phyloP scores from a whole-genome alignment of 2,888 invertebrate species.

The Sinodicranocentrus sp. region DNA sequence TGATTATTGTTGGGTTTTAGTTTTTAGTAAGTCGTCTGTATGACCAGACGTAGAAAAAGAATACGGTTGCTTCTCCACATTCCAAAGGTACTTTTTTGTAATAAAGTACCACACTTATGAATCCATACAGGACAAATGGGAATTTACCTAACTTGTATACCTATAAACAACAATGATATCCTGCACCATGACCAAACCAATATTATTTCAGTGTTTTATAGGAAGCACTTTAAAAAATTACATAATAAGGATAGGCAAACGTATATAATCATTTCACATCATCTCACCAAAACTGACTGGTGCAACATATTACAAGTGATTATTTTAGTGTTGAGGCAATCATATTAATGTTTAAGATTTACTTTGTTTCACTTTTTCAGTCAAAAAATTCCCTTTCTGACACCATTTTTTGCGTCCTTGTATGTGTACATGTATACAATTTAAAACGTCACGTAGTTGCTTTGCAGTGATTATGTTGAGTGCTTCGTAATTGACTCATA shows the following conservation, averaged over 20 bases:
- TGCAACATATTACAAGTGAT: constrained; percentile 2
- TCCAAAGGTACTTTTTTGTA: constrained; percentile 20
- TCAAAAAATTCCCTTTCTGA: background rate
- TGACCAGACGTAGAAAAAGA: constrained; percentile 33
- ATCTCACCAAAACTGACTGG: background rate
- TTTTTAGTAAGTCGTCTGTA: constrained; percentile 40
- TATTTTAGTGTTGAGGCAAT: constrained; percentile 13
- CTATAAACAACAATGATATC: constrained; percentile 38
- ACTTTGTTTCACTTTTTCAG: constrained; percentile 3
- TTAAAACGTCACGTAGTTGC: constrained; percentile 44
- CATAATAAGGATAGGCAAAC: background rate
- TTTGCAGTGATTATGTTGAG: constrained; percentile 73
- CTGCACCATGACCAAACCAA: background rate
- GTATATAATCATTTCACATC: background rate
- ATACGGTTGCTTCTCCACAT: constrained; percentile 30
- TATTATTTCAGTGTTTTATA: background rate
- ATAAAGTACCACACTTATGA: constrained; percentile 10
- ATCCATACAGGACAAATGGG: too few species aligned
- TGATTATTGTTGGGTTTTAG: constrained; percentile 39
- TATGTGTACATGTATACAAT: background rate
- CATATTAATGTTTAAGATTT: background rate
- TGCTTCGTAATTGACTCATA: constrained; percentile 72
- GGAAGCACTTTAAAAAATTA: background rate
- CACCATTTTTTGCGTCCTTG: background rate
- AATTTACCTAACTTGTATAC: too few species aligned